These are phyloP conservation scores for Clangula hyemalis DNA, from an alignment of 2,797 vertebrate species.

Conservation along the genomic window DNA sequence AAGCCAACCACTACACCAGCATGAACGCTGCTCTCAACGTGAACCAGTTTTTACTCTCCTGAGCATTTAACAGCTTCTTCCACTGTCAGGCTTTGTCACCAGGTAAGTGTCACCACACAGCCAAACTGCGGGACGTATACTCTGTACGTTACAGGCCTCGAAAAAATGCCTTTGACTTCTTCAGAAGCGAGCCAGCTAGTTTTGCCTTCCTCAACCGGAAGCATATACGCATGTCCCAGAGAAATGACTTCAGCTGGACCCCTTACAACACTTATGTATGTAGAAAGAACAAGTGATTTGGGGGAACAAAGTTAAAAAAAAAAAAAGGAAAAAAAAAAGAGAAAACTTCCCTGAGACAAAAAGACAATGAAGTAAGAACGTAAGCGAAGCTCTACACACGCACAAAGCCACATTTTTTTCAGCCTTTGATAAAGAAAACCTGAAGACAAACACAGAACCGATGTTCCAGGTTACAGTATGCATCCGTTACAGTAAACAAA, in stretches of 20 bases:
- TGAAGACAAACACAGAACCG: not conserved
- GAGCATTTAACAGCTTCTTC: constrained; percentile 57
- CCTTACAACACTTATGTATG: not conserved
- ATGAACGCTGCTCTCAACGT: not conserved
- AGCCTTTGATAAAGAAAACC: not conserved
- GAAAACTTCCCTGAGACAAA: not conserved
- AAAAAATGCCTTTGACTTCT: not conserved
- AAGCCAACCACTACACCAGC: not conserved
- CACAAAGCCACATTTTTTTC: not conserved
- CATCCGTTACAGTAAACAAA: not conserved
- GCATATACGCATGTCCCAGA: fast-evolving
- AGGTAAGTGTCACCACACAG: not conserved
- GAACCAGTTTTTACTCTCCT: not conserved
- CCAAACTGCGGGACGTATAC: not conserved
- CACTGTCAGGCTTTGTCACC: not conserved
- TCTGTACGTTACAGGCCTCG: not conserved
- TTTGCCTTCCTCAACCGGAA: not conserved
- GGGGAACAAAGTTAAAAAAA: not conserved
- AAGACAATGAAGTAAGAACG: not conserved
- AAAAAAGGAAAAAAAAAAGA: no score
- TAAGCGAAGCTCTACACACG: not conserved
- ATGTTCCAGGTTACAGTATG: not conserved
- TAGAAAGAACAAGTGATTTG: not conserved
- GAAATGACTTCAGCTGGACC: not conserved
- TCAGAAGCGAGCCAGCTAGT: not conserved